Evolutionary conservation across 2,797 vertebrate genomes (phyloP).

Genomic region (Tolypeutes matacus): DNA sequence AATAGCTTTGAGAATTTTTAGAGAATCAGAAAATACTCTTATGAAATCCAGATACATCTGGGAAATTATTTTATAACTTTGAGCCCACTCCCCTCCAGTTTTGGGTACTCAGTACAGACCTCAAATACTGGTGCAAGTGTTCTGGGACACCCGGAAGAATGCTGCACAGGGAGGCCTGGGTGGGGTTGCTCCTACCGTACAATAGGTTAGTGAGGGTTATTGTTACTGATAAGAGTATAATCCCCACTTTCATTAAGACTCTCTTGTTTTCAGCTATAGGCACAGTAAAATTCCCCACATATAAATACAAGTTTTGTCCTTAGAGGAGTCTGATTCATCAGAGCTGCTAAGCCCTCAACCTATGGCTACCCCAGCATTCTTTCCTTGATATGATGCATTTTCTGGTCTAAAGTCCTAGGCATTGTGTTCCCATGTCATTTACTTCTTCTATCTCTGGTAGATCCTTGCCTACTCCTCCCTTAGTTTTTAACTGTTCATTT

Average conservation of each 20-base stretch:
- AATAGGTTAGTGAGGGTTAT: no score
- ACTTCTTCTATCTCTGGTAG: background rate
- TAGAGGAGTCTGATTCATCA: background rate
- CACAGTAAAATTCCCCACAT: no score
- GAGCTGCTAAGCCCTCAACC: background rate
- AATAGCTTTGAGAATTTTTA: background rate
- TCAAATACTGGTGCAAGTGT: background rate
- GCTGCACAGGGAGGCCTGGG: background rate
- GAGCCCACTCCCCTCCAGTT: background rate
- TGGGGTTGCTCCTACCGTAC: background rate
- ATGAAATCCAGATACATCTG: background rate
- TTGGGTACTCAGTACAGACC: background rate
- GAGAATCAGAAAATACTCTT: background rate
- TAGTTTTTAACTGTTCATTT: background rate
- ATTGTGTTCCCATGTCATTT: background rate
- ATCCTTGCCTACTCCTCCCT: background rate
- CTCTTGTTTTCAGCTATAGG: background rate
- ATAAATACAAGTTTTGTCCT: background rate
- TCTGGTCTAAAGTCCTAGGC: background rate
- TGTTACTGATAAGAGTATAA: background rate
- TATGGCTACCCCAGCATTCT: background rate
- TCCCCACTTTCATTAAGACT: background rate
- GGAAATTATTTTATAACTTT: background rate
- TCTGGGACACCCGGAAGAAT: background rate
- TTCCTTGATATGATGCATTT: no score